Evolutionary conservation across 1,140 invertebrate genomes (phyloP), one percentile per base, ranked within the genome.

Genomic region (Apis florea): DNA sequence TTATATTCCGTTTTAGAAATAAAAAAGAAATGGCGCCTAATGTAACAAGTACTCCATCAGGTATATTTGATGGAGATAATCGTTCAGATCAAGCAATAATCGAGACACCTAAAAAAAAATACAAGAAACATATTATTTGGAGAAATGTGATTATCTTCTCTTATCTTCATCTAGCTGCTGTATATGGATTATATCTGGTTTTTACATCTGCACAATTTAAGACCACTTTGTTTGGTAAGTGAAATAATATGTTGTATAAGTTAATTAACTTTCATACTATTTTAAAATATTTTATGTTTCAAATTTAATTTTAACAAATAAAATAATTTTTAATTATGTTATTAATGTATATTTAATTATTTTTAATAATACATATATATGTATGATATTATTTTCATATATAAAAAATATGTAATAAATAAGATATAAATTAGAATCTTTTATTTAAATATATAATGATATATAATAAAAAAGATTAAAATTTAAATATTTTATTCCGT

Each of bases 91-190:
- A 17, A n/a, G 90, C 31, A 88, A 6, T 90, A 51, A 92, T 93
- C 84, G 91, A 94, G 89, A 89, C 69, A 84, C 88, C 63, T 90
- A 95, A 64, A 92, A 93, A 56, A 92, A 95, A 85, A 90, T 94
- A 90, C 83, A 75, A 80, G 63, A 89, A 94, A 12, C 89, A 96
- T 88, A 96, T 98, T 49, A 98, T 99, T 0, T 99, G 98, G 98
- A 95, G 96, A 88, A 99, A 99, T 93, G 97, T 99, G 15, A 94
- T 97, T 11, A 92, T 98, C 1, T 99, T 99, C 91, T 90, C 94
- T 12, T 96, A 96, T 83, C 95, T 99, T n/a, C 99, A 99, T 93
- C 49, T 97, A 19, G 96, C 96, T 40, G 97, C 98, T 8, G 31
- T 99, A 1, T 98, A 98, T 91, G 98, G 98, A 49, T 86, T 97